Base-by-base conservation (phyloP, 2,888 invertebrate genomes). In the Drosophila gaucha region DNA sequence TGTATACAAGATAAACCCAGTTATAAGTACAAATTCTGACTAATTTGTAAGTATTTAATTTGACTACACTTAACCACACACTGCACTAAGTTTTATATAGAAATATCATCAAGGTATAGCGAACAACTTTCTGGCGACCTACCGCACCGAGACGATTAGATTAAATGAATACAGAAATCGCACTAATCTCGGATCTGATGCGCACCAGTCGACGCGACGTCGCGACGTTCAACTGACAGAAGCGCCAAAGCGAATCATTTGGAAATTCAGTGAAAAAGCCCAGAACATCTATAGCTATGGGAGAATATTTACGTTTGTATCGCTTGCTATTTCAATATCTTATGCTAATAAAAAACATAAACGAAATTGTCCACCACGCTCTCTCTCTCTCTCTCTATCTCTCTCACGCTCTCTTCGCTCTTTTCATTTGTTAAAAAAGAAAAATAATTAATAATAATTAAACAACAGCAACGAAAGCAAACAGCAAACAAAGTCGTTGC, bases 311-410 rank as follows among this genome's bases (percentile, higher is more conserved):
- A 26, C 67, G 50, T 26, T 26, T 5, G 24, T n/a, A n/a, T 24
- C 41, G 41, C 26, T 56, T 18, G 46, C 46, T 58, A 38, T 39
- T 30, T 46, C 64, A 60, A 60, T 74, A 83, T 80, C 83, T 73
- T 79, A 68, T 75, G 78, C 67, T 83, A 85, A 83, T 85, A 82
- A 66, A 76, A 67, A 62, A 65, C 60, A 67, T 66, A 65, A 67
- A 24, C 39, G 59, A 64, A 31, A 38, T 20, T 51, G 49, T 59
- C 36, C 41, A 51, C 60, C 0, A 1, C 14, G 26, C n/a, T 24
- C 1, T 12, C 16, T 4, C 58, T 14, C 49, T 30, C 46, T 6
- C 46, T 10, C 35, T 6, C 6, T 0, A 12, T 33, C 39, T 8
- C 16, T 41, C 24, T 9, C 8, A 14, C 20, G 35, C 39, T 50